A percentile compares a stretch with the other conserved stretches of the same genome.
phyloP scores from a whole-genome alignment of 1,140 invertebrate species.

The Piezodorus guildinii region DNA sequence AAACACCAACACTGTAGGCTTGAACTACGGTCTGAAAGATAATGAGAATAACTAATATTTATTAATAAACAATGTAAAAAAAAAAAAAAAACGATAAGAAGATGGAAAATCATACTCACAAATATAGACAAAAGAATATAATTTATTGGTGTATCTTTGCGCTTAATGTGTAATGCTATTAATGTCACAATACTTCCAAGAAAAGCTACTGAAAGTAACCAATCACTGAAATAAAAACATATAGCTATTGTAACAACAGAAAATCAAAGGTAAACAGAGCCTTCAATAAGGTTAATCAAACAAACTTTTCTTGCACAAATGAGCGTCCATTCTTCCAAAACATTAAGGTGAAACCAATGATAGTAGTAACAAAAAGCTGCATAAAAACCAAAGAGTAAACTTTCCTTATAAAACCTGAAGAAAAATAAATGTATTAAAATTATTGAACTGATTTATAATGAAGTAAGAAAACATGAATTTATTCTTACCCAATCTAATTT shows the following conservation, averaged over 20 bases:
- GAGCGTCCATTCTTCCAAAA: conserved; percentile 46
- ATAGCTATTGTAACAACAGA: neutral
- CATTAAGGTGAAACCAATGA: conserved; percentile 51
- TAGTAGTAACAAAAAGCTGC: conserved; percentile 58
- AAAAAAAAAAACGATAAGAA: neutral
- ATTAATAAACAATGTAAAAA: neutral
- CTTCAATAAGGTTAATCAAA: conserved; percentile 15
- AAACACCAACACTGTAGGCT: conserved; percentile 57
- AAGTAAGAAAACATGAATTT: neutral
- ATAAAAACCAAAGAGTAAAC: conserved; percentile 66
- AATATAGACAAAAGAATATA: conserved; percentile 52
- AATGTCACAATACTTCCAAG: conserved; percentile 46
- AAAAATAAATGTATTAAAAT: conserved; percentile 6
- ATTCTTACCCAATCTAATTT: conserved; percentile 45
- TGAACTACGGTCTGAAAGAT: conserved; percentile 55
- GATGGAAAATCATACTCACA: conserved; percentile 41
- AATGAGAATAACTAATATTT: neutral
- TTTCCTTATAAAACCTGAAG: conserved; percentile 60
- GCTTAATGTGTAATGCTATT: conserved; percentile 48
- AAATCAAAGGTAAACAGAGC: conserved; percentile 8
- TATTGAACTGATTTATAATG: neutral
- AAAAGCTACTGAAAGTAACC: conserved; percentile 48
- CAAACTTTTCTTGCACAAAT: conserved; percentile 58
- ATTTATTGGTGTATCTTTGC: conserved; percentile 52
- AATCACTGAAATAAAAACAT: conserved; percentile 43